Evolutionary conservation across 2,797 vertebrate genomes (phyloP), one percentile per base, ranked within the genome.

Genomic region (Girardinus metallicus): DNA sequence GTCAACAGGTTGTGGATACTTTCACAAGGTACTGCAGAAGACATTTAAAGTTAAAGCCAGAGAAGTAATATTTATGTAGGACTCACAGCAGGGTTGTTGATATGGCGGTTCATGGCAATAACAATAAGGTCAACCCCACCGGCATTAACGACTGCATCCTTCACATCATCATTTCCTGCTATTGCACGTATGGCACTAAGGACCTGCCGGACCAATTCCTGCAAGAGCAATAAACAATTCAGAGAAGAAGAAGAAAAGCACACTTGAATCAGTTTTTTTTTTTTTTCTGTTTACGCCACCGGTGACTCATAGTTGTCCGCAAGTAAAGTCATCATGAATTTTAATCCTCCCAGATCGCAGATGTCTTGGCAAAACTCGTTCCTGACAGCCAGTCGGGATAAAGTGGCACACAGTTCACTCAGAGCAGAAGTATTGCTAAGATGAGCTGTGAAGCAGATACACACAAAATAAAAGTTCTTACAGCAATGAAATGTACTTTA

Each of bases 281-380:
- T 73, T 79, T 34, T 51, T 29, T 80, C 8, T 31, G 5, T 64
- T 3, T 47, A 31, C 2, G 0, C 31, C 94, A 98, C 97, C 96
- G 96, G 94, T 81, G 97, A 96, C 79, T 99, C 97, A 3, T 93
- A 96, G 93, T 95, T 95, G 89, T 97, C 95, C 1, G 97, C 96
- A 51, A 99, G 94, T 46, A 99, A 92, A 0, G 95, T 89, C 89
- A 98, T 95, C 88, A 99, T 97, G 23, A 99, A 90, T 60, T 95
- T 94, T 5, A 99, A 89, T 47, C 99, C 99, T 0, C 99, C 98
- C 0, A 99, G 93, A 84, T 99, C 97, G 72, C 98, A 97, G 2
- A 99, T 97, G 68, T 99, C 98, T 92, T 99, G 98, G 89, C 98
- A 99, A 93, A 98, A 99, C 90, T 99, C 98, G 0, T 99, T 99